phyloP scores from a whole-genome alignment of 2,113 vertebrate genomes.

The Cnemophilus loriae region DNA sequence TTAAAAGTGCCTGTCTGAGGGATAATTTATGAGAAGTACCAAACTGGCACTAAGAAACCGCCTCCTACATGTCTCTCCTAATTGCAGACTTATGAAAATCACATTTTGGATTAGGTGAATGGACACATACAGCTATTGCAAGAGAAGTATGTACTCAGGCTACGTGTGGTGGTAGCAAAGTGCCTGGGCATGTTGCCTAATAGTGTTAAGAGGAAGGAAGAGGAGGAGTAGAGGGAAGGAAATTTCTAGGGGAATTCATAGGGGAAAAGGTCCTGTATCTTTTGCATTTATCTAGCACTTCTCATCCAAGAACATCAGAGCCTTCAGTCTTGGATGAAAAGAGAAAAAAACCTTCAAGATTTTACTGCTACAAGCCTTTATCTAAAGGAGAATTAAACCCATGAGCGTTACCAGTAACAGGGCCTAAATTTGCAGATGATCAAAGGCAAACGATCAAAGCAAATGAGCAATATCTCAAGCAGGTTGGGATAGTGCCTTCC shows the following conservation, averaged over 20 bases:
- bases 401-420: background rate
- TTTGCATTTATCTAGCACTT: background rate
- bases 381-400: conserved; percentile 8
- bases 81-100: background rate
- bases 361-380: conserved; percentile 9
- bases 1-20: background rate
- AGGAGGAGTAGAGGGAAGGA: background rate
- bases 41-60: background rate
- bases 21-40: background rate
- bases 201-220: background rate
- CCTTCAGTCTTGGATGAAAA: background rate
- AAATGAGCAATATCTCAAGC: background rate
- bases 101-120: background rate
- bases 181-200: background rate
- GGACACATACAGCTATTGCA: background rate
- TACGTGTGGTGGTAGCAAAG: background rate
- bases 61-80: background rate
- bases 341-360: background rate
- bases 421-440: conserved; percentile 29
- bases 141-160: background rate
- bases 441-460: conserved; percentile 48
- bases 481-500: background rate
- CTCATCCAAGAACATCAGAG: background rate
- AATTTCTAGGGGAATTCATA: background rate
- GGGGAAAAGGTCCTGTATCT: background rate